Conservation (phyloP, 2,113 vertebrate genomes). For the Sander vitreus region DNA sequence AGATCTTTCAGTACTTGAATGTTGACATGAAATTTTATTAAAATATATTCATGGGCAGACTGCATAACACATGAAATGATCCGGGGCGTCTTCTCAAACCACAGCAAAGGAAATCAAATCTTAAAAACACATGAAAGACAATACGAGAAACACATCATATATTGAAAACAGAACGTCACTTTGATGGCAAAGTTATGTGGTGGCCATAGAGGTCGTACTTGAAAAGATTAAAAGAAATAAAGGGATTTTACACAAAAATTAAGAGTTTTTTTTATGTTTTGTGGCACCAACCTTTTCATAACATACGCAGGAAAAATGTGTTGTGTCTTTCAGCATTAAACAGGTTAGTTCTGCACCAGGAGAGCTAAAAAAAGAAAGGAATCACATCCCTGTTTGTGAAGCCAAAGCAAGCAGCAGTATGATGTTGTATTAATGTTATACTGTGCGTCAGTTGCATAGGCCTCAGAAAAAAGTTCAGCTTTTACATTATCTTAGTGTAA, state of each 20-base stretch:
- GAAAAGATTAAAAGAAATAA: neutral
- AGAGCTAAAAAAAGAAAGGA: neutral
- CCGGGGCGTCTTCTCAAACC: constrained; percentile 13
- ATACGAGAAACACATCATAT: constrained; percentile 17
- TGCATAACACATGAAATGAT: constrained; percentile 27
- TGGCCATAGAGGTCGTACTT: neutral
- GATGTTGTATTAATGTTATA: constrained; percentile 11
- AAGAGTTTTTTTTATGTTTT: neutral
- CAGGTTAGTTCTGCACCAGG: neutral
- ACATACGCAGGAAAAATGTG: neutral
- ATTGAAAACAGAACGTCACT: neutral
- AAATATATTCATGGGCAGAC: constrained; percentile 12
- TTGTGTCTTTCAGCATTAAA: neutral
- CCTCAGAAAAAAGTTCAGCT: neutral
- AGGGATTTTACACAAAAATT: neutral
- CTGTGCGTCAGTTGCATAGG: neutral
- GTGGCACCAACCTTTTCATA: constrained; percentile 13
- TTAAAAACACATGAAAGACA: neutral
- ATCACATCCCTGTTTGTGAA: neutral
- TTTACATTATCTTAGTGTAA: neutral
- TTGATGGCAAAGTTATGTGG: neutral
- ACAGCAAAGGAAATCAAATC: constrained; percentile 25
- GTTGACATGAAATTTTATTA: constrained; percentile 11
- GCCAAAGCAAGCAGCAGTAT: neutral
- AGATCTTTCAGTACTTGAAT: neutral